Percentiles rank a stretch among this genome's conserved stretches.
Evolutionary conservation across 2,113 vertebrate species (phyloP).

Genomic region (Oryzias celebensis): DNA sequence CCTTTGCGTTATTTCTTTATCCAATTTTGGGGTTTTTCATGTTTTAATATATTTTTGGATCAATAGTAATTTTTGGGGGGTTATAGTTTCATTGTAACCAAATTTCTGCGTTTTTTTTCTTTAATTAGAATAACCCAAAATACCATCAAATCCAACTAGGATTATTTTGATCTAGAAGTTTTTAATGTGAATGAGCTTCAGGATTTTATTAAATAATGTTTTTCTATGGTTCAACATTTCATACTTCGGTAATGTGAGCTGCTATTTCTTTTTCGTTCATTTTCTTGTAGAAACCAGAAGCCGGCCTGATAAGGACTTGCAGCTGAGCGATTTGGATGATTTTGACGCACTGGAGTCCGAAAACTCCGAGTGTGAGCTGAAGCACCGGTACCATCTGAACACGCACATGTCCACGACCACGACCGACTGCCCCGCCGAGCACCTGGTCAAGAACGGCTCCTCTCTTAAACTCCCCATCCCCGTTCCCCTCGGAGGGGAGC

Average conservation of each 20-base stretch:
- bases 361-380: slow-evolving; percentile 88
- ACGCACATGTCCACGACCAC: slow-evolving; percentile 77
- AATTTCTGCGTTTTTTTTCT: too few relatives aligned
- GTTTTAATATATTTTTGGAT: too few relatives aligned
- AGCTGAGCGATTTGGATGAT: slow-evolving; percentile 93
- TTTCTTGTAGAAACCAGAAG: slow-evolving; percentile 75
- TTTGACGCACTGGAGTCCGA: slow-evolving; percentile 91
- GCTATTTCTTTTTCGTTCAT: not conserved
- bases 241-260: slow-evolving; percentile 2
- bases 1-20: too few relatives aligned
- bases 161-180: too few relatives aligned
- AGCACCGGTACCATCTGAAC: slow-evolving; percentile 86
- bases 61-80: too few relatives aligned
- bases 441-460: slow-evolving; percentile 80
- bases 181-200: too few relatives aligned
- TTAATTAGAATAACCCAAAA: too few relatives aligned
- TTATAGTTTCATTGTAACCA: too few relatives aligned
- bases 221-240: not conserved
- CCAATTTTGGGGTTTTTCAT: too few relatives aligned
- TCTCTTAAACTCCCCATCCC: slow-evolving; percentile 79
- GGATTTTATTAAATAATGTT: not conserved
- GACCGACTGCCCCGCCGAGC: slow-evolving; percentile 66
- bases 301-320: slow-evolving; percentile 89
- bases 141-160: too few relatives aligned
- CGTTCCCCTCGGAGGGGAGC: slow-evolving; percentile 72